Conservation (phyloP, 2,797 vertebrate genomes). For the Synaphobranchus kaupii region DNA sequence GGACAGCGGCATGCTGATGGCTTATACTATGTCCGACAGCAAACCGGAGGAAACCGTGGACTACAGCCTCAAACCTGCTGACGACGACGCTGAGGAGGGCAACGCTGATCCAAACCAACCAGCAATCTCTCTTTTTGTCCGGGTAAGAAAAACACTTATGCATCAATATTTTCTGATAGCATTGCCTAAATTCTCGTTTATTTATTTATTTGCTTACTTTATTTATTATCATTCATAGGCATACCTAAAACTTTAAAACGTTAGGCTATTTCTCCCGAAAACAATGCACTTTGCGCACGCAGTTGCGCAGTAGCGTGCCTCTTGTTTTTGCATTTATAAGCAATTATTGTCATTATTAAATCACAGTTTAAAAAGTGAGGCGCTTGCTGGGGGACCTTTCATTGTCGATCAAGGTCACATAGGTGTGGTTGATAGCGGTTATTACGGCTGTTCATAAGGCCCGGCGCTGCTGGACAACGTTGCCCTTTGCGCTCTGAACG, state of each 20-base stretch:
- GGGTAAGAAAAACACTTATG: conserved; percentile 59
- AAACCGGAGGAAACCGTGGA: conserved; percentile 54
- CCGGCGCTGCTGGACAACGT: background rate
- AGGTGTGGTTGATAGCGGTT: conserved; percentile 43
- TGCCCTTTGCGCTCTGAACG: conserved; percentile 8
- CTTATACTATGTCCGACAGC: conserved; percentile 36
- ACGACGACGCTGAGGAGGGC: conserved; percentile 44
- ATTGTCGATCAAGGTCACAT: conserved; percentile 41
- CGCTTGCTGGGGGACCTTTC: background rate
- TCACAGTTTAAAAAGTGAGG: background rate
- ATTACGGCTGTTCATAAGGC: conserved; percentile 3
- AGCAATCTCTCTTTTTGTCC: conserved; percentile 68
- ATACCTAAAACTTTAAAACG: background rate
- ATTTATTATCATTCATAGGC: too few relatives aligned
- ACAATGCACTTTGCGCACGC: background rate
- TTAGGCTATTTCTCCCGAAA: background rate
- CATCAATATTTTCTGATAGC: background rate
- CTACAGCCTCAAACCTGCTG: conserved; percentile 61
- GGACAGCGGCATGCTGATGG: conserved; percentile 59
- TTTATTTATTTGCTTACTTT: too few relatives aligned
- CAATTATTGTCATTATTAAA: background rate
- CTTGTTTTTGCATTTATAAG: background rate
- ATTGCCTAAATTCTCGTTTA: background rate
- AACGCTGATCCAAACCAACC: conserved; percentile 57
- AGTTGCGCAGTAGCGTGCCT: background rate